phyloP scores from a whole-genome alignment of 2,113 vertebrate species.

The Theristicus caerulescens region DNA sequence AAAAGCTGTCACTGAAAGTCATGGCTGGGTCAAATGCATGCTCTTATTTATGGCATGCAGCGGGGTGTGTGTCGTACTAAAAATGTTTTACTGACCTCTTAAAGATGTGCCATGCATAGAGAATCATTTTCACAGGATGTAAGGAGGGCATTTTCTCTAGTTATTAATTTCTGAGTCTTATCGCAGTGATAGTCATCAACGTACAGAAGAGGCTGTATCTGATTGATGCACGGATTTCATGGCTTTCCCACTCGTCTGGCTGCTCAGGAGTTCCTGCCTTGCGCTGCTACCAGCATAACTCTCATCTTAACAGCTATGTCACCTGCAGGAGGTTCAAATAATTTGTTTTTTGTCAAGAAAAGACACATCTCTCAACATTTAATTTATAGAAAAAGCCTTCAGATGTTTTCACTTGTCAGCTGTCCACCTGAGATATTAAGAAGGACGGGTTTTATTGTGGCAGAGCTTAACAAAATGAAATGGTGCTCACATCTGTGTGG shows the following conservation, averaged over 20 bases:
- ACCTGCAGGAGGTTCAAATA: background rate
- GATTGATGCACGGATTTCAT: background rate
- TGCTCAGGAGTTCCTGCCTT: background rate
- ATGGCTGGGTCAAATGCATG: background rate
- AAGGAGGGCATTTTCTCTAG: background rate
- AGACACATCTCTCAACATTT: background rate
- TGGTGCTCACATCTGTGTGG: background rate
- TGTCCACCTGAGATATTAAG: background rate
- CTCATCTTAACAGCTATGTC: background rate
- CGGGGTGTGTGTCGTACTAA: background rate
- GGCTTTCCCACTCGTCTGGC: background rate
- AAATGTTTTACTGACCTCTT: constrained; percentile 35
- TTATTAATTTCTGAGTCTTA: constrained; percentile 23
- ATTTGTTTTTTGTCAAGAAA: background rate
- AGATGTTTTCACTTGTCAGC: background rate
- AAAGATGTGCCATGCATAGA: background rate
- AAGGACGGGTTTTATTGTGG: background rate
- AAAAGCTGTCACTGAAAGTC: constrained; percentile 20
- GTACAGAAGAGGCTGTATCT: background rate
- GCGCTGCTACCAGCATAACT: background rate
- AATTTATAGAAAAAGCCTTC: background rate
- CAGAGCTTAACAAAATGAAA: background rate
- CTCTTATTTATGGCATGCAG: background rate
- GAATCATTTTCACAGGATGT: background rate
- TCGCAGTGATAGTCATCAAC: background rate